phyloP scores from a whole-genome alignment of 2,797 vertebrate species.

The Miichthys miiuy region DNA sequence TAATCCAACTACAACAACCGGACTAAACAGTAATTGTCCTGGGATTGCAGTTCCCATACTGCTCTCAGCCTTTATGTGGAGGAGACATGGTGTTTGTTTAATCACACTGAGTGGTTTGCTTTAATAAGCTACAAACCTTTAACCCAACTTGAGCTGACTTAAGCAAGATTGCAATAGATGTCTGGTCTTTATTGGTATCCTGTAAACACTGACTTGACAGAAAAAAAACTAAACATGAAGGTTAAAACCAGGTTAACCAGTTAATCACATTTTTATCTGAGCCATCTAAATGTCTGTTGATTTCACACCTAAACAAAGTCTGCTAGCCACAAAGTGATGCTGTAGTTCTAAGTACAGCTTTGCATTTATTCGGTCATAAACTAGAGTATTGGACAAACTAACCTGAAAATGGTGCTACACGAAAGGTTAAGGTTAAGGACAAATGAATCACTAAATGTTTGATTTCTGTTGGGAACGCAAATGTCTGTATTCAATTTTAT shows the following conservation, averaged over 20 bases:
- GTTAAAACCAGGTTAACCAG: slow-evolving; percentile 9
- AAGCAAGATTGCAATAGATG: slow-evolving; percentile 11
- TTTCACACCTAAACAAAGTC: not conserved
- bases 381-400: not conserved
- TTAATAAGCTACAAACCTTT: slow-evolving; percentile 50
- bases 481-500: not conserved
- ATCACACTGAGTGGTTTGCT: slow-evolving; percentile 43
- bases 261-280: not conserved
- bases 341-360: not conserved
- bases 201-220: slow-evolving; percentile 35
- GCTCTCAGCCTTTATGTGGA: slow-evolving; percentile 49
- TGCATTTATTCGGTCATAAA: not conserved
- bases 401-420: not conserved
- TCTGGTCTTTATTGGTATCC: slow-evolving; percentile 25
- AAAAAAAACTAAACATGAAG: not conserved
- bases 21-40: slow-evolving; percentile 67
- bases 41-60: slow-evolving; percentile 42
- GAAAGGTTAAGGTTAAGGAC: not conserved
- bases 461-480: too few relatives aligned
- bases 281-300: not conserved
- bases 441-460: too few relatives aligned
- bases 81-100: slow-evolving; percentile 38
- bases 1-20: slow-evolving; percentile 85
- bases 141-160: slow-evolving; percentile 38
- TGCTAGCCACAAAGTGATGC: not conserved